A percentile compares a stretch with the other conserved stretches of the same genome.
Evolutionary conservation across 2,888 invertebrate genomes (phyloP).

Genomic region (Epistrophe grossulariae): DNA sequence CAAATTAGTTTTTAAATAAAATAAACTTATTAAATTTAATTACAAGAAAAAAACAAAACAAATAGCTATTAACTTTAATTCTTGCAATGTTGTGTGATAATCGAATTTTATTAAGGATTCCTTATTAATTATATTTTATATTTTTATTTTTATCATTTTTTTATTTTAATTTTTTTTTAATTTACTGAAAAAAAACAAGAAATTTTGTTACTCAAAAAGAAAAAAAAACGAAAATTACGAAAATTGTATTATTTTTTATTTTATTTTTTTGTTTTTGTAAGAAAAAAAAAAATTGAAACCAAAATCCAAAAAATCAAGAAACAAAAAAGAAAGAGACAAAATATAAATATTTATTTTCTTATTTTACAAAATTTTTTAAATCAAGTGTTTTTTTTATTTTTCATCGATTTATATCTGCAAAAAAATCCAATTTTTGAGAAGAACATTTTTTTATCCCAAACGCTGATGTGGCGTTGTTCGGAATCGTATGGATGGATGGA

Average conservation of each 20-base stretch:
- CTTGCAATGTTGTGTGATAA: conserved; percentile 83
- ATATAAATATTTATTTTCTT: conserved; percentile 69
- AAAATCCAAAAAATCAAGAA: conserved; percentile 49
- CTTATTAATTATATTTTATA: conserved; percentile 74
- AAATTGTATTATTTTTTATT: conserved; percentile 75
- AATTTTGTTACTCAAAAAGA: conserved; percentile 55
- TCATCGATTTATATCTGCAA: conserved; percentile 4
- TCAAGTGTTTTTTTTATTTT: conserved; percentile 33
- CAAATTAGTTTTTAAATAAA: conserved; percentile 66
- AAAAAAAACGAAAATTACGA: conserved; percentile 40
- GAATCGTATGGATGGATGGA: background rate
- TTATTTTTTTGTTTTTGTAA: conserved; percentile 63
- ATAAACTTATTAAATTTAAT: conserved; percentile 36
- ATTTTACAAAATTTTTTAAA: conserved; percentile 58
- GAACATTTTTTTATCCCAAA: background rate
- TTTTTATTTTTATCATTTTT: conserved; percentile 66
- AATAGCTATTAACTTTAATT: conserved; percentile 68
- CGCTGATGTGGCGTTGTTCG: background rate
- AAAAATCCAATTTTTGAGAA: background rate
- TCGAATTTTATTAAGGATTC: conserved; percentile 76
- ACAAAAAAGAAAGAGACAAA: conserved; percentile 59
- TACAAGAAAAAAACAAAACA: conserved; percentile 4
- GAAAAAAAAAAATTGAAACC: conserved; percentile 52
- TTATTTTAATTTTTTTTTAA: conserved; percentile 41
- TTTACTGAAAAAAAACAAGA: conserved; percentile 38